Percentiles rank a stretch among this genome's conserved stretches.
These are phyloP conservation scores for Lycodopsis pacificus DNA, from an alignment of 2,797 vertebrate species.

Conservation along the genomic window DNA sequence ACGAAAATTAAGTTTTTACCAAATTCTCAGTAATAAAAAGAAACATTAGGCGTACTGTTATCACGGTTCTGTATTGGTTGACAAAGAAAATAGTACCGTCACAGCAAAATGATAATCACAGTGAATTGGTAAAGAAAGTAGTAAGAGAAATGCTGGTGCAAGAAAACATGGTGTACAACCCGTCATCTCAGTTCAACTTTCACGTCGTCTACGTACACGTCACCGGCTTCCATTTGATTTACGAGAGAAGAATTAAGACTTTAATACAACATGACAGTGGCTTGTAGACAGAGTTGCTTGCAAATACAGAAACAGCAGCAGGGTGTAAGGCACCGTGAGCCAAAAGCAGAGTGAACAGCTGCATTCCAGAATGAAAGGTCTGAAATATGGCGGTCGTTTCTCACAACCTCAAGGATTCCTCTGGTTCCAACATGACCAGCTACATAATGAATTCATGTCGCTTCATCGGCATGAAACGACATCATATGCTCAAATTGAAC, in stretches of 20 bases:
- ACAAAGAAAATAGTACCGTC: conserved; percentile 53
- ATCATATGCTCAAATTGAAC: neutral
- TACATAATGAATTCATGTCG: neutral
- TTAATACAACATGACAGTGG: neutral
- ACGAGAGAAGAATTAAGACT: neutral
- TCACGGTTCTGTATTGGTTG: conserved; percentile 69
- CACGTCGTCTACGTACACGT: neutral
- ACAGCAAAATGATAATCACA: conserved; percentile 68
- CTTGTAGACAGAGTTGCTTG: conserved; percentile 24
- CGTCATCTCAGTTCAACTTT: neutral
- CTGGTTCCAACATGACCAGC: neutral
- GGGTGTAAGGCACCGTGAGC: conserved; percentile 45
- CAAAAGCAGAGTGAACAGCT: neutral
- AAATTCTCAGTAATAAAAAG: conserved; percentile 26
- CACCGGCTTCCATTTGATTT: neutral
- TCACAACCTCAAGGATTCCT: no score
- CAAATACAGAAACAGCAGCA: neutral
- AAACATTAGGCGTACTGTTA: conserved; percentile 13
- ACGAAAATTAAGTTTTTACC: neutral
- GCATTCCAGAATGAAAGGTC: neutral
- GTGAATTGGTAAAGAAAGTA: conserved; percentile 53
- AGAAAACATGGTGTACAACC: conserved; percentile 7
- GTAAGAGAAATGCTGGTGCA: conserved; percentile 58
- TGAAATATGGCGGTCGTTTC: no score
- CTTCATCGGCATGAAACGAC: neutral